A percentile compares a stretch with the other conserved stretches of the same genome.
Evolutionary conservation across 2,888 invertebrate genomes (phyloP).

Genomic region (Cryptus armator): DNA sequence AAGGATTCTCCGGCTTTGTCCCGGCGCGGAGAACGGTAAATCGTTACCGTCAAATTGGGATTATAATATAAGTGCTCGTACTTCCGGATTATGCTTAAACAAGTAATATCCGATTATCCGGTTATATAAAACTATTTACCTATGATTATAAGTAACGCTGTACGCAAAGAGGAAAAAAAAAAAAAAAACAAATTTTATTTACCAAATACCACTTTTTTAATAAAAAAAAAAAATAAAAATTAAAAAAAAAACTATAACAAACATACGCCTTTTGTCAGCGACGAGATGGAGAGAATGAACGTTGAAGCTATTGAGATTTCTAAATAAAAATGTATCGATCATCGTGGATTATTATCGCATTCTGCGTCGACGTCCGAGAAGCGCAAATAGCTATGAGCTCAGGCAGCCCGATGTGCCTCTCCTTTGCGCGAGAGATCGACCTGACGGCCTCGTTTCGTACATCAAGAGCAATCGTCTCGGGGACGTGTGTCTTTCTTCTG

Average conservation of each 20-base stretch:
- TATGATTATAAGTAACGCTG: slow-evolving; percentile 74
- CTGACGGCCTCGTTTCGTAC: slow-evolving; percentile 65
- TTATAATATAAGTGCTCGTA: slow-evolving; percentile 51
- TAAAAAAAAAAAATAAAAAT: slow-evolving; percentile 70
- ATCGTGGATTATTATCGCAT: slow-evolving; percentile 15
- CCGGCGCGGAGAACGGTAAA: slow-evolving; percentile 21
- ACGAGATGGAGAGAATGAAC: slow-evolving; percentile 20
- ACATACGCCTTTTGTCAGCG: slow-evolving; percentile 70
- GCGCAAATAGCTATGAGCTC: slow-evolving; percentile 37
- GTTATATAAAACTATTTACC: slow-evolving; percentile 69
- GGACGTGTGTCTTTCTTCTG: slow-evolving; percentile 9
- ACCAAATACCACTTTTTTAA: slow-evolving; percentile 78
- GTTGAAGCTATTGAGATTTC: background rate
- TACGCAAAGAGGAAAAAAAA: slow-evolving; percentile 75
- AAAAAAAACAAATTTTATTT: slow-evolving; percentile 76
- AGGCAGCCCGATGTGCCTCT: slow-evolving; percentile 21
- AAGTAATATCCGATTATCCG: slow-evolving; percentile 72
- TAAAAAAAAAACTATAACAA: slow-evolving; percentile 24
- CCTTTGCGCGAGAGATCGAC: slow-evolving; percentile 65
- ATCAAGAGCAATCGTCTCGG: slow-evolving; percentile 58
- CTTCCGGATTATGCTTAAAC: slow-evolving; percentile 65
- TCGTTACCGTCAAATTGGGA: slow-evolving; percentile 28
- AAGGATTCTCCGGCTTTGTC: background rate
- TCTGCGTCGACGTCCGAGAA: slow-evolving; percentile 31
- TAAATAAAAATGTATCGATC: background rate